Evolutionary conservation across 2,113 vertebrate genomes (phyloP), one percentile per base, ranked within the genome.

Genomic region (Onychorhynchus coronatus): DNA sequence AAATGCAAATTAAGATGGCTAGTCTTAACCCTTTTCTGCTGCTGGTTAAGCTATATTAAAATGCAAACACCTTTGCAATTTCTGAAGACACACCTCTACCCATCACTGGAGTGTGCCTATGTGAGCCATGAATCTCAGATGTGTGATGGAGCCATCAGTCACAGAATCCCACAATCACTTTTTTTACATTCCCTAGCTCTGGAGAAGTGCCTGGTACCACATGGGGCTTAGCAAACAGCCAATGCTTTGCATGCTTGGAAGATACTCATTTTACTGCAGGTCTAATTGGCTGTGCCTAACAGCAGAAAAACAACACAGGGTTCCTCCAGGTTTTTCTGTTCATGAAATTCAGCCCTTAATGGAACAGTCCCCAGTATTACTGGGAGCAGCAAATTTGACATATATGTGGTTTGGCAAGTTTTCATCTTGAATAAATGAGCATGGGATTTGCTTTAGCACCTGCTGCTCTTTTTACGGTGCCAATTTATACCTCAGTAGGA

Each of bases 81-180:
- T 84, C 83, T 75, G 68, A 79, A 80, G 50, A 39, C 85, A 58
- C 66, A 67, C 30, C 46, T 63, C 49, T 50, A 27, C 65, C 46
- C 31, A 0, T 49, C 78, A 33, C 39, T 86, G 79, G 25, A 91
- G 55, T 2, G 0, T 63, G 68, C 72, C 68, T 63, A 0, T 41
- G 25, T 42, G 67, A 90, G 67, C 91, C 63, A 33, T 91, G 91
- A 80, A 77, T 89, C 86, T 78, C 89, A 71, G 63, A 50, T 65
- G 62, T 63, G 68, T 22, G 85, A 95, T 95, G 91, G 83, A 97
- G 83, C 76, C 76, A 96, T 92, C 94, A 92, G 83, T 89, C 91
- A 86, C 65, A 67, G 86, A 77, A 63, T 84, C 56, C 65, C 56
- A 63, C 93, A 95, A 96, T 93, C 86, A 47, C 63, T 94, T 85